Percentiles rank a stretch among this genome's conserved stretches.
Evolutionary conservation across 2,888 invertebrate genomes (phyloP).

Genomic region (Ophioninae sp.): DNA sequence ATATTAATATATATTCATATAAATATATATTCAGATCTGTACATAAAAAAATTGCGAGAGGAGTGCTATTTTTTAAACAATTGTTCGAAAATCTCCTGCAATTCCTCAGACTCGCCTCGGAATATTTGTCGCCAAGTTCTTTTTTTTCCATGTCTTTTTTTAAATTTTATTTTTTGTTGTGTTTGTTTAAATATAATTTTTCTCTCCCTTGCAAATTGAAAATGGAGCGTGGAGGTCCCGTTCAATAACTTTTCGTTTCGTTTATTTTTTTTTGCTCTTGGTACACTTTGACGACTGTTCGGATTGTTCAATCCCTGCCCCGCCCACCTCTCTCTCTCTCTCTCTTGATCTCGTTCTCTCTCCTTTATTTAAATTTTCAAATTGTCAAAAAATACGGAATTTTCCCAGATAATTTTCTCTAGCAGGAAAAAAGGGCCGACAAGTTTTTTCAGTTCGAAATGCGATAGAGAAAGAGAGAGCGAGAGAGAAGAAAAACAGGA

Average conservation of each 20-base stretch:
- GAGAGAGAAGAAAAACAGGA: slow-evolving; percentile 7
- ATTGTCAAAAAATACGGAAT: slow-evolving; percentile 18
- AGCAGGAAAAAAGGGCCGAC: slow-evolving; percentile 9
- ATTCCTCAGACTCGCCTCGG: slow-evolving; percentile 8
- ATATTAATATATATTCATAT: background rate
- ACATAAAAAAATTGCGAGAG: slow-evolving; percentile 6
- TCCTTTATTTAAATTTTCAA: background rate
- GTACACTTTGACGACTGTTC: slow-evolving; percentile 39
- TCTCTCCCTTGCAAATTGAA: background rate
- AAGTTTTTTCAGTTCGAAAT: slow-evolving; percentile 48
- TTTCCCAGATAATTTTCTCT: slow-evolving; percentile 11
- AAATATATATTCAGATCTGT: background rate
- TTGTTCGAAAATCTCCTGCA: background rate
- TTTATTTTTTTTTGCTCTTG: slow-evolving; percentile 7
- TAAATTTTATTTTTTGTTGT: no score
- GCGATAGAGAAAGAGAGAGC: slow-evolving; percentile 30
- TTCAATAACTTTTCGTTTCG: background rate
- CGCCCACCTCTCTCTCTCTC: slow-evolving; percentile 3
- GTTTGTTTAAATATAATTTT: no score
- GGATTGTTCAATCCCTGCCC: slow-evolving; percentile 19
- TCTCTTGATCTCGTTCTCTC: slow-evolving; percentile 2
- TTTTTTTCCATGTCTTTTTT: no score
- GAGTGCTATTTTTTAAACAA: slow-evolving; percentile 12
- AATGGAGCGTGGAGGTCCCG: slow-evolving; percentile 10
- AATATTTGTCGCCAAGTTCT: background rate